Percentiles rank a stretch among this genome's conserved stretches.
These are phyloP conservation scores for Dromius quadrimaculatus DNA, from an alignment of 2,888 invertebrate genomes.

Conservation along the genomic window DNA sequence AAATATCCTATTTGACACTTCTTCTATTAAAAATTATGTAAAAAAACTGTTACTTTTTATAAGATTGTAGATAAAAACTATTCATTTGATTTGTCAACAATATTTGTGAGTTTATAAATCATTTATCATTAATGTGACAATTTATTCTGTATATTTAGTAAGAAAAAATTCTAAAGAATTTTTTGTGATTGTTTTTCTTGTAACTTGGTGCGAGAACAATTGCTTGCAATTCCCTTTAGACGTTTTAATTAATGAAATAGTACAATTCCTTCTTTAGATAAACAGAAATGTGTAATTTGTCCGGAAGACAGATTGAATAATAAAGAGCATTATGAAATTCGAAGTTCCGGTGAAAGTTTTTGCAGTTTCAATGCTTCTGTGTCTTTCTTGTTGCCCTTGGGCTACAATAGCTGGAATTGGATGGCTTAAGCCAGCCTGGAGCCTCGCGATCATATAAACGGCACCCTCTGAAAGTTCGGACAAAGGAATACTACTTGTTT, in stretches of 20 bases:
- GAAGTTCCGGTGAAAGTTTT: slow-evolving; percentile 37
- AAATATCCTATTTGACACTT: too few species aligned
- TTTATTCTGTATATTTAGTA: too few species aligned
- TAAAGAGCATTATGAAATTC: slow-evolving; percentile 39
- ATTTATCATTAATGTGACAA: too few species aligned
- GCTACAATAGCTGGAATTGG: too few species aligned
- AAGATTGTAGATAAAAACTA: too few species aligned
- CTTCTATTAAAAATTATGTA: too few species aligned
- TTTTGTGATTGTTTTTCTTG: too few species aligned
- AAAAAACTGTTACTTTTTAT: too few species aligned
- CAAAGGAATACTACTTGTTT: neutral
- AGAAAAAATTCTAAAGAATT: too few species aligned
- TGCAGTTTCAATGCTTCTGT: neutral
- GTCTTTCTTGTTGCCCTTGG: slow-evolving; percentile 1
- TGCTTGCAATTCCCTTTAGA: slow-evolving; percentile 24
- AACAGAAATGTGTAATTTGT: slow-evolving; percentile 38
- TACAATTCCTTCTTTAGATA: slow-evolving; percentile 26
- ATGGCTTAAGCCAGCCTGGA: slow-evolving; percentile 8
- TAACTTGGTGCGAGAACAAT: too few species aligned
- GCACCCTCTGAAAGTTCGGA: neutral
- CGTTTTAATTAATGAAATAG: slow-evolving; percentile 24
- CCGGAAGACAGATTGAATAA: slow-evolving; percentile 41
- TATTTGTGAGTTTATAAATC: too few species aligned
- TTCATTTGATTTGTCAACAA: too few species aligned
- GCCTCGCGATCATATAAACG: slow-evolving; percentile 20